Conservation (phyloP, 2,797 vertebrate genomes). For the Acanthis flammea region DNA sequence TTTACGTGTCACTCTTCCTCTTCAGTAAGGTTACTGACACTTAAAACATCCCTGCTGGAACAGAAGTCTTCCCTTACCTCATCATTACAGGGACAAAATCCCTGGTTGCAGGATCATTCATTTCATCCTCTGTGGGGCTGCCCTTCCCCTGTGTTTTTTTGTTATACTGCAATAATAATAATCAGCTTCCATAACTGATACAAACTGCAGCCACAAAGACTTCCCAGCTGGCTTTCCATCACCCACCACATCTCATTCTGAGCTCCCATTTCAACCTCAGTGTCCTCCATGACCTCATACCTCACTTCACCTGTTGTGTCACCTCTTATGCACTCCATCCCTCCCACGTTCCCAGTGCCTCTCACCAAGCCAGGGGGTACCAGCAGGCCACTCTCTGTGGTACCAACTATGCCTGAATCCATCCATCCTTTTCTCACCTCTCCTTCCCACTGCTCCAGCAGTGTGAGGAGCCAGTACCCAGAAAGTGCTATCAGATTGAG, state of each 20-base stretch:
- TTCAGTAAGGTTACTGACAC: neutral
- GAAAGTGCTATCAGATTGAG: neutral
- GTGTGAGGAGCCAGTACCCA: neutral
- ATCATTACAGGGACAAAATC: neutral
- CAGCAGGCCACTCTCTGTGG: neutral
- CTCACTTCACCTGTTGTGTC: neutral
- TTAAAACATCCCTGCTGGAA: neutral
- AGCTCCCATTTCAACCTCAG: neutral
- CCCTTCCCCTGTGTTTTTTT: accelerated
- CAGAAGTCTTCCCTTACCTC: neutral
- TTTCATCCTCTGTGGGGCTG: neutral
- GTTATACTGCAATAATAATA: neutral
- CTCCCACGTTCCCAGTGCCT: accelerated
- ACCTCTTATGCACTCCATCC: neutral
- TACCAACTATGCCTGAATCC: neutral
- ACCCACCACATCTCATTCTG: neutral
- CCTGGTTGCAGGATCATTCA: neutral
- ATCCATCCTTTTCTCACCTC: neutral
- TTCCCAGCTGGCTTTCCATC: neutral
- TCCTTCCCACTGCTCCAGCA: neutral
- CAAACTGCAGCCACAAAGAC: neutral
- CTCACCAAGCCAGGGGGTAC: neutral
- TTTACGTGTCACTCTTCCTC: neutral
- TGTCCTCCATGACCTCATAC: neutral
- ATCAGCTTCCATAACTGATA: neutral